These are phyloP conservation scores for Marmota flaviventris DNA, from an alignment of 2,113 vertebrate genomes.

Conservation along the genomic window DNA sequence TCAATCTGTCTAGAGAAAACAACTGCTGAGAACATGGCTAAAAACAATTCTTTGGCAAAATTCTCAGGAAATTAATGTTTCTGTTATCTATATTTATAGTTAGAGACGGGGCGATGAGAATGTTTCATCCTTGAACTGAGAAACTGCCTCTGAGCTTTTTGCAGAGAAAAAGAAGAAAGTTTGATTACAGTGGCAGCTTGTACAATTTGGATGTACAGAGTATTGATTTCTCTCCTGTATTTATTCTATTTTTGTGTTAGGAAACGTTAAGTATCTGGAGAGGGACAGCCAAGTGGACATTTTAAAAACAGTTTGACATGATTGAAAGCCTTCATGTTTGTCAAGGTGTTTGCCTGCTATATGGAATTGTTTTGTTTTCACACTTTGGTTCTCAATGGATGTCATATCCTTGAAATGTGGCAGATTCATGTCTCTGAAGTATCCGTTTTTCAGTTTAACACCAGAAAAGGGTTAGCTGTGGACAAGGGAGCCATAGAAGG, in stretches of 20 bases:
- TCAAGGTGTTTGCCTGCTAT: constrained; percentile 77
- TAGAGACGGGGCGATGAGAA: constrained; percentile 67
- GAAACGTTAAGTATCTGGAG: constrained; percentile 77
- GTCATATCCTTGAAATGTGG: constrained; percentile 79
- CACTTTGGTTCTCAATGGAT: constrained; percentile 74
- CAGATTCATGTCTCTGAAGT: constrained; percentile 68
- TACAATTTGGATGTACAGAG: constrained; percentile 68
- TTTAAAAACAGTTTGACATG: constrained; percentile 77
- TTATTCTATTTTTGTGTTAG: constrained; percentile 80
- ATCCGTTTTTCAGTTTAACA: constrained; percentile 61
- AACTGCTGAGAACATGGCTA: constrained; percentile 33
- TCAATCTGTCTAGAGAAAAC: constrained; percentile 66
- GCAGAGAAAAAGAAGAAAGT: constrained; percentile 78
- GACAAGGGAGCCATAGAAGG: neutral
- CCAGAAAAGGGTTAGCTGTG: constrained; percentile 6
- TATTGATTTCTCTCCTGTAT: constrained; percentile 81
- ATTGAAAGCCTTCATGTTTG: constrained; percentile 81
- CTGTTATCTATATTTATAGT: constrained; percentile 74
- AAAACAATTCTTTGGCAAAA: constrained; percentile 73
- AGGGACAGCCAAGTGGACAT: constrained; percentile 77
- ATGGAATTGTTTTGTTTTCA: constrained; percentile 71
- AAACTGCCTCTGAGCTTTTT: constrained; percentile 76
- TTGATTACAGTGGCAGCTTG: constrained; percentile 69
- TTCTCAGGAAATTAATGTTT: constrained; percentile 79
- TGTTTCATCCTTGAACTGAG: constrained; percentile 82